Percentiles rank a stretch among this genome's conserved stretches.
Evolutionary conservation across 2,113 vertebrate species (phyloP).

Genomic region (Callaeas wilsoni): DNA sequence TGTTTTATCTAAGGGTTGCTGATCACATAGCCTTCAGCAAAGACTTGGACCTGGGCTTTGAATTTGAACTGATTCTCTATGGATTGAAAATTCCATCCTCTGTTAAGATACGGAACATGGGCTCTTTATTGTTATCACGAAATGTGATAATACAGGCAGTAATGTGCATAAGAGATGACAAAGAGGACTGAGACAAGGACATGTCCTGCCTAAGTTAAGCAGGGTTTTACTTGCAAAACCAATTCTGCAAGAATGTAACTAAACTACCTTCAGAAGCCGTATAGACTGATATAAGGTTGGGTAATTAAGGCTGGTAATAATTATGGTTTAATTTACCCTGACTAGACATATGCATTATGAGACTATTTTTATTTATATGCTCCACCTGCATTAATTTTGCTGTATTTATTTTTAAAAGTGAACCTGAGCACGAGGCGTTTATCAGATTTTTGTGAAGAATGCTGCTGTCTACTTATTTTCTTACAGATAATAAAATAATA

Average conservation of each 20-base stretch:
- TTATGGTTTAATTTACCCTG: not conserved
- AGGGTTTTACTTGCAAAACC: not conserved
- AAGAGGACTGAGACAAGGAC: slow-evolving; percentile 23
- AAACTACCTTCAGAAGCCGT: not conserved
- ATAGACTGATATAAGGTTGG: not conserved
- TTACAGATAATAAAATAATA: not conserved
- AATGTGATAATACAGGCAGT: not conserved
- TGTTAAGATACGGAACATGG: not conserved
- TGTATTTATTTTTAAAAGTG: not conserved
- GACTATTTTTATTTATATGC: not conserved
- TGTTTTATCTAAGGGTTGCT: not conserved
- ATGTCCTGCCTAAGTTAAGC: not conserved
- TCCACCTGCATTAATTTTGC: not conserved
- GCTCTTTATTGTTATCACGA: not conserved
- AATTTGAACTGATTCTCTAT: not conserved
- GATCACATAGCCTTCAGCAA: not conserved
- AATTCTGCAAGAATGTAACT: not conserved
- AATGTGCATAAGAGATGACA: not conserved
- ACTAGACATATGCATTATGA: not conserved
- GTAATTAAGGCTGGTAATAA: not conserved
- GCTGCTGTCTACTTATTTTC: not conserved
- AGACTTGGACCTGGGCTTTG: not conserved
- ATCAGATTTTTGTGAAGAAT: not conserved
- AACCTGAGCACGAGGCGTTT: not conserved
- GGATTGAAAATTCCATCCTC: not conserved